Evolutionary conservation across 2,888 invertebrate genomes (phyloP).

Genomic region (Dasysyrphus albostriatus): DNA sequence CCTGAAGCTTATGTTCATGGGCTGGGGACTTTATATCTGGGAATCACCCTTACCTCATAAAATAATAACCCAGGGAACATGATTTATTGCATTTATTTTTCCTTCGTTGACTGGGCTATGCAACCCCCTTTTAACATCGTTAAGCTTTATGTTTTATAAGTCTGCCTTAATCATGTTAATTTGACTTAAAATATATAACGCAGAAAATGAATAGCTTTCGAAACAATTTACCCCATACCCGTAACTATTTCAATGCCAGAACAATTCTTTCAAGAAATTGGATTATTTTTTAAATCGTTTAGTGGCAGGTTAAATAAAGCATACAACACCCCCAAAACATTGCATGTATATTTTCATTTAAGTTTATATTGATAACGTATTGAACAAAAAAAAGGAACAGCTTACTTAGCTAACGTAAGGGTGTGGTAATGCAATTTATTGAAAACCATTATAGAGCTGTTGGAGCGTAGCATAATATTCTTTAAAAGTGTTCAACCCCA

Average conservation of each 20-base stretch:
- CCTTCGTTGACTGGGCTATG: too few species aligned
- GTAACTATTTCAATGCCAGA: not conserved
- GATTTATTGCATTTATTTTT: too few species aligned
- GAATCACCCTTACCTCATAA: too few species aligned
- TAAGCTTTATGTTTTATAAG: too few species aligned
- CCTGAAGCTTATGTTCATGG: too few species aligned
- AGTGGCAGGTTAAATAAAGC: not conserved
- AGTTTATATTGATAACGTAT: too few species aligned
- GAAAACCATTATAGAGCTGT: not conserved
- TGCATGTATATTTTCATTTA: too few species aligned
- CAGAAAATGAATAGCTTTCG: not conserved
- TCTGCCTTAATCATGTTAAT: not conserved
- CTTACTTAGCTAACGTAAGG: not conserved
- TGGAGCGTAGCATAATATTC: not conserved
- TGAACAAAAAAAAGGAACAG: not conserved
- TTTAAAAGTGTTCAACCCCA: not conserved
- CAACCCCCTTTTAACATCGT: too few species aligned
- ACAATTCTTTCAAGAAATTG: not conserved
- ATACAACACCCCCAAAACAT: too few species aligned
- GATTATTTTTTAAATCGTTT: conserved; percentile 21
- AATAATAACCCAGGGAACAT: too few species aligned
- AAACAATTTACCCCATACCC: not conserved
- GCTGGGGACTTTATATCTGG: too few species aligned
- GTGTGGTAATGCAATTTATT: not conserved
- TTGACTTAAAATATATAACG: not conserved